Evolutionary conservation across 2,888 invertebrate species (phyloP).

Genomic region (Tromatobia lineatoria): DNA sequence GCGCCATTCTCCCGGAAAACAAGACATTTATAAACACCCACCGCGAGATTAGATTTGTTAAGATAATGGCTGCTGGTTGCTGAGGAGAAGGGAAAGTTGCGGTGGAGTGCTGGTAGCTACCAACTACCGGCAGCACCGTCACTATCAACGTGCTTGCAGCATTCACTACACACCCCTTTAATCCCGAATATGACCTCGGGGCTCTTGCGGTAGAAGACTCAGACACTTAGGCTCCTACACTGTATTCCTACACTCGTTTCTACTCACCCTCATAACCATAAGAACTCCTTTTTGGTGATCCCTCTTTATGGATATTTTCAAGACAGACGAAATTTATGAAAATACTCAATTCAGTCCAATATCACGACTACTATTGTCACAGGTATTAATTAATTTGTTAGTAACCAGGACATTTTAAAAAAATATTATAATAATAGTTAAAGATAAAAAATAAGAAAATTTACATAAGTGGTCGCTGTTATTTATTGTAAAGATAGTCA

Average conservation of each 20-base stretch:
- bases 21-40: constrained; percentile 85
- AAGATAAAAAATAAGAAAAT: too few species aligned
- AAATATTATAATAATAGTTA: too few species aligned
- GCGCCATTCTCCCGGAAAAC: constrained; percentile 80
- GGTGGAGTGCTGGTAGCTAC: constrained; percentile 71
- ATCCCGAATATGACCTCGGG: constrained; percentile 81
- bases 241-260: constrained; percentile 41
- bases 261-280: constrained; percentile 41
- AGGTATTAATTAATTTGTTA: not conserved
- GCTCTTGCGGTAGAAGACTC: constrained; percentile 67
- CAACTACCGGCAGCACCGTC: constrained; percentile 73
- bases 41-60: constrained; percentile 85
- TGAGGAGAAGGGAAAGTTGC: constrained; percentile 42
- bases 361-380: too few species aligned
- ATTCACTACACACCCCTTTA: constrained; percentile 78
- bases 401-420: too few species aligned
- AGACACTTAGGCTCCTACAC: constrained; percentile 31
- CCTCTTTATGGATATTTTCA: constrained; percentile 70
- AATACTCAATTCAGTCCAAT: not conserved
- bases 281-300: constrained; percentile 49
- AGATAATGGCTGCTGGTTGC: constrained; percentile 80
- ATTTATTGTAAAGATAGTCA: too few species aligned
- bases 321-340: not conserved
- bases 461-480: too few species aligned
- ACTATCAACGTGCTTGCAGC: constrained; percentile 79